These are phyloP conservation scores for Equus przewalskii DNA, from an alignment of 2,113 vertebrate genomes.

Conservation along the genomic window DNA sequence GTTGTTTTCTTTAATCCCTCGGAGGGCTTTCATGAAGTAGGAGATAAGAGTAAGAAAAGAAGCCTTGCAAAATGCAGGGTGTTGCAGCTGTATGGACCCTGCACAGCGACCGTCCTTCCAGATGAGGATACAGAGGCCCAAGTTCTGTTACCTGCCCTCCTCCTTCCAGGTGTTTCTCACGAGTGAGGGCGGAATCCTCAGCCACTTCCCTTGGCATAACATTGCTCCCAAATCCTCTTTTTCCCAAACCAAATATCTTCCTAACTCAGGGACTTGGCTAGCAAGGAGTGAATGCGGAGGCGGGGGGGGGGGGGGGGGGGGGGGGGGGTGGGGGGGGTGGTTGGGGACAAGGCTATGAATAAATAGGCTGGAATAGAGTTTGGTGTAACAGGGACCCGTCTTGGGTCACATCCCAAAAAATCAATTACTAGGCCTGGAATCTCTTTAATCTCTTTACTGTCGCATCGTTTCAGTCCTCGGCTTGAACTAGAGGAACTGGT, in stretches of 20 bases:
- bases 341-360: neutral
- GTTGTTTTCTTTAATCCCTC: neutral
- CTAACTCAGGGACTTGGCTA: neutral
- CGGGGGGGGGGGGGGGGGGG: too few species aligned
- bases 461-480: neutral
- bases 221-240: neutral
- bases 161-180: neutral
- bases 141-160: neutral
- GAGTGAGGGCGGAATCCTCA: neutral
- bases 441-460: neutral
- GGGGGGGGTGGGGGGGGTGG: too few species aligned
- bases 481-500: neutral
- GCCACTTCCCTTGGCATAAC: neutral
- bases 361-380: neutral
- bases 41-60: neutral
- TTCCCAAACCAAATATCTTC: neutral
- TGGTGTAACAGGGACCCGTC: fast-evolving
- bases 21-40: neutral
- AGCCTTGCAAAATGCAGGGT: fast-evolving
- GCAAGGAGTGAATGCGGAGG: too few species aligned
- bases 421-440: neutral
- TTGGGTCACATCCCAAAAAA: neutral
- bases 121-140: neutral
- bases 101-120: neutral
- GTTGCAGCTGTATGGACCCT: neutral